Conservation (phyloP, 2,797 vertebrate genomes). For the Sebastes flavidus region DNA sequence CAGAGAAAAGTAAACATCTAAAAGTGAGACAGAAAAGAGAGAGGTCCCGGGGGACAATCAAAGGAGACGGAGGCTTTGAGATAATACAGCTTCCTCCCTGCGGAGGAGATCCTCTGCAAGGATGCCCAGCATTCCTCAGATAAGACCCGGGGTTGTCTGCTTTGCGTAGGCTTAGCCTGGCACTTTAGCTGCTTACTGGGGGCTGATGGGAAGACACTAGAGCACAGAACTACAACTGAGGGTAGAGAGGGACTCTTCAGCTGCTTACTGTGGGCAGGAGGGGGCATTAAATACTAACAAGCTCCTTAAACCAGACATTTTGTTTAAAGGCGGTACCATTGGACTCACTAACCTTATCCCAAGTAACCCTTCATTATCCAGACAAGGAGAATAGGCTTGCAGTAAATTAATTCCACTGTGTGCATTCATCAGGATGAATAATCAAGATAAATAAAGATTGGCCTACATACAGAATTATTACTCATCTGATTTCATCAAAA, state of each 20-base stretch:
- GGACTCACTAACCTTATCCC: constrained; percentile 21
- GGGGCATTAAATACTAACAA: constrained; percentile 53
- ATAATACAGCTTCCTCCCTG: constrained; percentile 65
- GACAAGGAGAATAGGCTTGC: constrained; percentile 12
- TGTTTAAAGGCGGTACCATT: constrained; percentile 8
- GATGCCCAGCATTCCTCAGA: constrained; percentile 77
- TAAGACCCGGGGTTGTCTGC: constrained; percentile 71
- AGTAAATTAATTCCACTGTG: constrained; percentile 3
- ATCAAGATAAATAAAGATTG: background rate
- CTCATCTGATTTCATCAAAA: background rate
- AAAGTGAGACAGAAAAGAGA: constrained; percentile 44
- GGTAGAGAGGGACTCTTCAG: constrained; percentile 29
- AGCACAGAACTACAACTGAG: constrained; percentile 25
- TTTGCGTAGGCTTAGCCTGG: constrained; percentile 63
- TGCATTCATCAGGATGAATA: background rate
- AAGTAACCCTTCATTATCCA: constrained; percentile 27
- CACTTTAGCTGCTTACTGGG: constrained; percentile 68
- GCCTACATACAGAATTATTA: background rate
- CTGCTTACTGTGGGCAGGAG: constrained; percentile 47
- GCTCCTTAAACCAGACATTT: constrained; percentile 52
- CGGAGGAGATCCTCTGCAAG: constrained; percentile 65
- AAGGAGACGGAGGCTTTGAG: constrained; percentile 62
- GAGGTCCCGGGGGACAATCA: constrained; percentile 56
- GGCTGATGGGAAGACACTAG: constrained; percentile 36
- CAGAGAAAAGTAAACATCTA: constrained; percentile 46